Evolutionary conservation across 2,888 invertebrate genomes (phyloP).

Genomic region (Drosophila austrosaltans): DNA sequence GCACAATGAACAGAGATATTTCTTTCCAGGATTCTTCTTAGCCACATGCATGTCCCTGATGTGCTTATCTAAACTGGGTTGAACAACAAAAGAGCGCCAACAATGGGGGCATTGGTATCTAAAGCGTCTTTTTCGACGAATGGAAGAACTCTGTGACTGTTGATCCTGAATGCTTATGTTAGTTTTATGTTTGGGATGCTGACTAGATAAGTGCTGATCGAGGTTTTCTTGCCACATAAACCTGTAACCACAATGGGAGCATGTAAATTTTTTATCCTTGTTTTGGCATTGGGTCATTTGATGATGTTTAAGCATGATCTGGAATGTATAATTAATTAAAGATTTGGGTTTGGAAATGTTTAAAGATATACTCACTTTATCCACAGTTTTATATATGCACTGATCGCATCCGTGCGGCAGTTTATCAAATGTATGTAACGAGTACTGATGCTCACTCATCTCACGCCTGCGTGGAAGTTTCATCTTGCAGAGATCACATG

Average conservation of each 20-base stretch:
- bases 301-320: slow-evolving; percentile 84
- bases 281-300: slow-evolving; percentile 83
- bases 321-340: background rate
- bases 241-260: slow-evolving; percentile 78
- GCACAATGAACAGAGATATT: slow-evolving; percentile 85
- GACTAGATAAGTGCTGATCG: slow-evolving; percentile 65
- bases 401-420: slow-evolving; percentile 84
- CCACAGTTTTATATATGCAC: slow-evolving; percentile 85
- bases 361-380: slow-evolving; percentile 77
- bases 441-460: slow-evolving; percentile 79
- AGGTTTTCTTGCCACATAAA: slow-evolving; percentile 82
- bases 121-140: slow-evolving; percentile 80
- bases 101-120: slow-evolving; percentile 87
- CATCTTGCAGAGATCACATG: slow-evolving; percentile 76
- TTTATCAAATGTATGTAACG: slow-evolving; percentile 83
- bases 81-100: slow-evolving; percentile 82
- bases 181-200: slow-evolving; percentile 71
- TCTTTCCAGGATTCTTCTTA: slow-evolving; percentile 65
- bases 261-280: slow-evolving; percentile 73
- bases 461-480: slow-evolving; percentile 78
- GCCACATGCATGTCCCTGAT: slow-evolving; percentile 69
- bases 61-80: slow-evolving; percentile 69
- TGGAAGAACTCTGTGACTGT: slow-evolving; percentile 55
- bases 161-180: slow-evolving; percentile 58
- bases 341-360: background rate